Conservation (phyloP, 2,113 vertebrate genomes). For the Cynocephalus volans region DNA sequence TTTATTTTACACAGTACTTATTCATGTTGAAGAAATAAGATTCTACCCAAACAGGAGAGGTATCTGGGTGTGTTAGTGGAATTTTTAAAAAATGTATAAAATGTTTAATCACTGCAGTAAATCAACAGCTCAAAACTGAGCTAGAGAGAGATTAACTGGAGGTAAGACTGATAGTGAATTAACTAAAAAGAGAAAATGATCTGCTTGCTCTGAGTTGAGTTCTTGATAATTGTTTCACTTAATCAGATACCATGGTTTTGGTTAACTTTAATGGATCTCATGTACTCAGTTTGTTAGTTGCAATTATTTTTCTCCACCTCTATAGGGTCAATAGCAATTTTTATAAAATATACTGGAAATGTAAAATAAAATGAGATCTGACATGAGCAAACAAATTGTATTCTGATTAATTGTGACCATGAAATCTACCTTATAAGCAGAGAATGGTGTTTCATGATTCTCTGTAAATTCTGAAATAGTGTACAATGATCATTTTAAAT, state of each 20-base stretch:
- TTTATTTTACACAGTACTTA: neutral
- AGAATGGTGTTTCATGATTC: neutral
- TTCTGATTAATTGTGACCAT: constrained; percentile 46
- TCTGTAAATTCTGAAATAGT: neutral
- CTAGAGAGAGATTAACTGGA: neutral
- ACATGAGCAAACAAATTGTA: constrained; percentile 19
- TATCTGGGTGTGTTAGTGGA: neutral
- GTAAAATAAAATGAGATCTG: neutral
- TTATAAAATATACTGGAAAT: constrained; percentile 56
- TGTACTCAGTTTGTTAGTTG: constrained; percentile 60
- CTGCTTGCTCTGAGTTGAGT: neutral
- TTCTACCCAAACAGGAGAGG: neutral
- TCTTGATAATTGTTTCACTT: constrained; percentile 65
- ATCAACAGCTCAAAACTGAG: constrained; percentile 38
- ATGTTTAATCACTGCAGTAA: neutral
- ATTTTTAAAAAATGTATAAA: constrained; percentile 53
- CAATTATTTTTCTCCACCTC: neutral
- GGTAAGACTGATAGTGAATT: neutral
- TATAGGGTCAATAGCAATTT: neutral
- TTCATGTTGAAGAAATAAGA: neutral
- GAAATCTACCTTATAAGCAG: neutral
- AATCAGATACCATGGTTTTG: constrained; percentile 62
- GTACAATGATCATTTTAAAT: constrained; percentile 18
- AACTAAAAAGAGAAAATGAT: neutral
- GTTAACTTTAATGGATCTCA: constrained; percentile 65